Evolutionary conservation across 2,113 vertebrate genomes (phyloP), one percentile per base, ranked within the genome.

Genomic region (Elephantulus edwardii): DNA sequence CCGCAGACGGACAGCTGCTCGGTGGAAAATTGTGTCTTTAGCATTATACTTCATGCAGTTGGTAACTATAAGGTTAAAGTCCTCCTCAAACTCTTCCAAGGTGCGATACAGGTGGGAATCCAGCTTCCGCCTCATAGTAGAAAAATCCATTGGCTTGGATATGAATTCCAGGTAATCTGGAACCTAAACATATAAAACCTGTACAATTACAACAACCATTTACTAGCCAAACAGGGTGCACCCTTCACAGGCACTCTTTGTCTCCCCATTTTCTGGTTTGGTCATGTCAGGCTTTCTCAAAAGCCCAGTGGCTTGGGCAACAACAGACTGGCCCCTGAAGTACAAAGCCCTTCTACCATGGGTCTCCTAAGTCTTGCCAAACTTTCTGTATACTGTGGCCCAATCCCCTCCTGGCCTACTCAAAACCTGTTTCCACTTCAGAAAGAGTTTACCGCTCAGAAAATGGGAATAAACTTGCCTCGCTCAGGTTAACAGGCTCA

Each of bases 131-230:
- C 98, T 98, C 98, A 99, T 99, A 90, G 98, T 98, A 97, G 99
- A 98, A 98, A 99, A 99, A 98, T 99, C 99, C 99, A 99, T 99
- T 94, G 99, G 99, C 94, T 98, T 98, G 96, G 97, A 98, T 97
- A 99, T 98, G 97, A 99, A 99, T 98, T 99, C 99, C 97, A 98
- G 97, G 97, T 99, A 99, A 98, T 99, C 99, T 96, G 99, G 99
- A 95, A 99, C 99, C 99, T 99, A 97, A 96, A 96, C 97, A 97
- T 97, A 98, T 98, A 98, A 98, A 98, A 98, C 98, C 97, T 98
- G 98, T 98, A 98, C 97, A 98, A 98, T 98, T 98, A 98, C 97
- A 98, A 98, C 97, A 97, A 98, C 97, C 97, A 98, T 97, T 98
- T 97, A 98, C 97, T 97, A 98, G 97, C 96, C 97, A 97, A 97